Percentiles rank a stretch among this genome's conserved stretches.
These are phyloP conservation scores for Alosa sapidissima DNA, from an alignment of 2,797 vertebrate genomes.

Conservation along the genomic window DNA sequence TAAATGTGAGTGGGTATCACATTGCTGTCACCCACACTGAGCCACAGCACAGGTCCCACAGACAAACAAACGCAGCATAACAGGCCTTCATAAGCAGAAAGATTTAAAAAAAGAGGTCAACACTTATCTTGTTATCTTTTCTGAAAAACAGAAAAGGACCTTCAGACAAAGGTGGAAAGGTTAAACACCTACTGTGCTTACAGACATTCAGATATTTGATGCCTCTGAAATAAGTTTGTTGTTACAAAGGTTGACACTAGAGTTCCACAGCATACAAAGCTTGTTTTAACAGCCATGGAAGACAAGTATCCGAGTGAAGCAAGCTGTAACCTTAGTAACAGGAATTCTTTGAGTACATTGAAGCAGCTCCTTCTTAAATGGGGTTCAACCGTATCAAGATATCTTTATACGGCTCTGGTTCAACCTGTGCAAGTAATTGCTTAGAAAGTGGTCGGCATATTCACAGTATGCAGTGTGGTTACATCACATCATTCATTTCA, in stretches of 20 bases:
- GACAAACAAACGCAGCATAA: background rate
- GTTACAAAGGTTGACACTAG: background rate
- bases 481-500: background rate
- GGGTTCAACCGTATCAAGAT: too few species aligned
- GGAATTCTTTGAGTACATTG: background rate
- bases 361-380: background rate
- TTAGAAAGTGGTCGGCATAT: background rate
- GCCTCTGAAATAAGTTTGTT: background rate
- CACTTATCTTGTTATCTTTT: background rate
- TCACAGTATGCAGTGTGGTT: background rate
- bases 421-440: background rate
- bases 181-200: background rate
- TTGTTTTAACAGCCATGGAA: conserved; percentile 11
- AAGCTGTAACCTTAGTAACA: conserved; percentile 5
- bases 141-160: background rate
- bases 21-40: background rate
- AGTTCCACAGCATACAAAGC: background rate
- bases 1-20: conserved; percentile 2
- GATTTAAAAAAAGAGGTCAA: background rate
- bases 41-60: background rate
- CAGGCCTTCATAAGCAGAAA: background rate
- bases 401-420: background rate
- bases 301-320: background rate
- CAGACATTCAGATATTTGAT: background rate
- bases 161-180: background rate